A percentile compares a stretch with the other conserved stretches of the same genome.
phyloP scores from a whole-genome alignment of 2,797 vertebrate species.

The Melanogrammus aeglefinus region DNA sequence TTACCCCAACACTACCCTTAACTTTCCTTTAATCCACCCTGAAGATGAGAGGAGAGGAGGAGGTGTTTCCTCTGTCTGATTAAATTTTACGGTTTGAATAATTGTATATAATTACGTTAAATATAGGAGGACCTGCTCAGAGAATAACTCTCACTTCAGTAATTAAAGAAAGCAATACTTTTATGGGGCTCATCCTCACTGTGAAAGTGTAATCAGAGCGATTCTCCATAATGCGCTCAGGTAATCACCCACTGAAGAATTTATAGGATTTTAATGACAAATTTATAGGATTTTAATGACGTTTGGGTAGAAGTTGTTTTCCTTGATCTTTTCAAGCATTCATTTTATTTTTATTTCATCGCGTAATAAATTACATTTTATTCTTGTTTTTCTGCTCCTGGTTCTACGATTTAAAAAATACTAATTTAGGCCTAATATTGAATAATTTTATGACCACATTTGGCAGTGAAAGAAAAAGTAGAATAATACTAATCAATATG shows the following conservation, averaged over 20 bases:
- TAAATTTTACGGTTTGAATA: neutral
- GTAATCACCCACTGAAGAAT: neutral
- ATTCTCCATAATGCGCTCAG: neutral
- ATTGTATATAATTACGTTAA: neutral
- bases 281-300: constrained; percentile 64
- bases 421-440: neutral
- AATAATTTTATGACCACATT: neutral
- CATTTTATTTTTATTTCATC: constrained; percentile 35
- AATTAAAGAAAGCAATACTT: constrained; percentile 49
- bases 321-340: constrained; percentile 35
- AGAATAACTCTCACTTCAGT: constrained; percentile 55
- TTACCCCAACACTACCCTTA: no score
- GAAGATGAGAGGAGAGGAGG: neutral
- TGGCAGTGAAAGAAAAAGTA: neutral
- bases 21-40: no score
- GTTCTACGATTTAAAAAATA: neutral
- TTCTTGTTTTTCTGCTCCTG: neutral
- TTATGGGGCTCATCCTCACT: constrained; percentile 46
- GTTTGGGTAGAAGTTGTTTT: constrained; percentile 46
- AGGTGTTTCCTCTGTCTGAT: neutral
- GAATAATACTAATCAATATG: neutral
- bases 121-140: constrained; percentile 29
- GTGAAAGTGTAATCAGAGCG: no score
- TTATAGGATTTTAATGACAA: neutral
- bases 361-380: neutral